Evolutionary conservation across 2,888 invertebrate genomes (phyloP), one percentile per base, ranked within the genome.

Genomic region (Eurois occulta): DNA sequence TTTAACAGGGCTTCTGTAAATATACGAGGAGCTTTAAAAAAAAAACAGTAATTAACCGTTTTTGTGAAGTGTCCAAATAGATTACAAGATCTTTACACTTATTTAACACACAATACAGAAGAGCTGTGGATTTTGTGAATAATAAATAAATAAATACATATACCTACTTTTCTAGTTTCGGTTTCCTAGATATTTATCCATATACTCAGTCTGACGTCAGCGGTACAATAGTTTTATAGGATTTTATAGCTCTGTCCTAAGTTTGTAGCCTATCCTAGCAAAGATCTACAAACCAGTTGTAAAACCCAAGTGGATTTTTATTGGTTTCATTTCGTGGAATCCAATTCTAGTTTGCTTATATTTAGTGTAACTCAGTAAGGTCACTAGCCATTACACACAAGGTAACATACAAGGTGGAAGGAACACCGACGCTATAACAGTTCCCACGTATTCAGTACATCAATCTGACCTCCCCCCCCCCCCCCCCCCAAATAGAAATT

Each of bases 291-390:
- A 75, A 72, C 75, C 79, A 73, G 78, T 78, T 78, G 80, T 88
- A 87, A 88, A 88, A 78, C 68, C 58, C 38, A 76, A 87, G 77
- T 87, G 58, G 68, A 62, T 55, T 88, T 86, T 75, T 84, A 77
- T 80, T 73, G 80, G 64, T 72, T 77, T 52, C 68, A 68, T 76
- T 84, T 64, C 62, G 24, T 35, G 43, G 32, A 78, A 67, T 67
- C 70, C 62, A 46, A 72, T 72, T 58, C 13, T 35, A 46, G n/a
- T 66, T 41, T 38, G 35, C 16, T 48, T 52, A 28, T 0, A 52
- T 71, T 43, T 64, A 24, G 24, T 65, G 38, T 35, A 10, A 55
- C 21, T 71, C 10, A 75, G 52, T 32, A 76, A 76, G 16, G n/a
- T 43, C 16, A 21, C 21, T 41, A 28, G 3, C 24, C 1, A n/a